Percentiles rank a stretch among this genome's conserved stretches.
phyloP scores from a whole-genome alignment of 2,888 invertebrate species.

The Hypselothyrea guttata region DNA sequence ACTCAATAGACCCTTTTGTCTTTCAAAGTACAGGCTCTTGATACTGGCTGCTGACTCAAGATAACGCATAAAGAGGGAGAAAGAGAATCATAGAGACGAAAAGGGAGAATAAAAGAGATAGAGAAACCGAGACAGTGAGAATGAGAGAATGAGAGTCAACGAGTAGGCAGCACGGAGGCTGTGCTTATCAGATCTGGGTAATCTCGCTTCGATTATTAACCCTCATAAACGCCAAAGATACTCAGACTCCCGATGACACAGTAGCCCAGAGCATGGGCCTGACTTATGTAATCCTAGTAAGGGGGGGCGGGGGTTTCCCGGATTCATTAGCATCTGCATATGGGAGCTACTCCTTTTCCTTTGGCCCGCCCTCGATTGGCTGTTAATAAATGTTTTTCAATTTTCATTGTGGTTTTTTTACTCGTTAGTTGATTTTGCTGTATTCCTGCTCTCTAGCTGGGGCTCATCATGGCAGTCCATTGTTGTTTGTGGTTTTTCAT shows the following conservation, averaged over 20 bases:
- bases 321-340: conserved; percentile 59
- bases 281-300: conserved; percentile 50
- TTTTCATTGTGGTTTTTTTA: conserved; percentile 58
- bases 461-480: conserved; percentile 56
- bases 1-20: too few species aligned
- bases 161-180: conserved; percentile 33
- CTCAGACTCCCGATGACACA: conserved; percentile 14
- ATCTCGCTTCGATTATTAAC: conserved; percentile 75
- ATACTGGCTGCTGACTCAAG: conserved; percentile 64
- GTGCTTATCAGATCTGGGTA: conserved; percentile 62
- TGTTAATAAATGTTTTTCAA: conserved; percentile 74
- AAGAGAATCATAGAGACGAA: too few species aligned
- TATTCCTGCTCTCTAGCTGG: conserved; percentile 13
- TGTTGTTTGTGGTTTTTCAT: conserved; percentile 68
- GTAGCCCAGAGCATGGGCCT: conserved; percentile 25
- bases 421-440: conserved; percentile 11
- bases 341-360: conserved; percentile 2
- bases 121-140: too few species aligned
- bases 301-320: conserved; percentile 39
- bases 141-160: conserved; percentile 7
- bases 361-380: conserved; percentile 3
- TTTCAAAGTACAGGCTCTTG: too few species aligned
- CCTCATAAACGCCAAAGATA: conserved; percentile 51
- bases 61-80: conserved; percentile 31
- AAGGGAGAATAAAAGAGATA: background rate